These are phyloP conservation scores for Marmota monax DNA, from an alignment of 2,113 vertebrate species.

Conservation along the genomic window DNA sequence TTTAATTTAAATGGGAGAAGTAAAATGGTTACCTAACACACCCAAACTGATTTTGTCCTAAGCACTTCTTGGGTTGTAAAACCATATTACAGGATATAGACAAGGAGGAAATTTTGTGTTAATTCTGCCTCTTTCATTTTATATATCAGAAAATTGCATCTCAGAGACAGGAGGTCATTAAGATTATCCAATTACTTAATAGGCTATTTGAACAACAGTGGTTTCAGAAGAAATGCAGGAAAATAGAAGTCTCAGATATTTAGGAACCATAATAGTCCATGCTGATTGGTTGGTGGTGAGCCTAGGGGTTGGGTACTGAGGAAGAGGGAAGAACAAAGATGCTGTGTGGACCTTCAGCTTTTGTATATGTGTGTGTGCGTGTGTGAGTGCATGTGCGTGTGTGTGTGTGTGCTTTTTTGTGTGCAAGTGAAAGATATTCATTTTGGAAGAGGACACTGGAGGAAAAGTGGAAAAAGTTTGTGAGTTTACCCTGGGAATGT, in stretches of 20 bases:
- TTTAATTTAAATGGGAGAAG: background rate
- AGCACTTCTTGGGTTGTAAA: background rate
- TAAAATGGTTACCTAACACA: background rate
- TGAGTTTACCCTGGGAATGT: background rate
- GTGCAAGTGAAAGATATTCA: background rate
- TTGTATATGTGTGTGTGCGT: too few species aligned
- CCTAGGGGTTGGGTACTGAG: background rate
- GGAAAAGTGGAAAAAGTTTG: background rate
- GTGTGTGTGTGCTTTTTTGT: too few species aligned
- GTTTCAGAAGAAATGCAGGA: background rate
- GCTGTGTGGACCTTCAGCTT: background rate
- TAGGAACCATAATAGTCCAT: background rate
- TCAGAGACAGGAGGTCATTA: constrained; percentile 4
- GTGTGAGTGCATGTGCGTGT: too few species aligned
- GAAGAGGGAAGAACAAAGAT: background rate
- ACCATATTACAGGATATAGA: background rate
- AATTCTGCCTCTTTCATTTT: constrained; percentile 13
- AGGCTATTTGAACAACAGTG: background rate
- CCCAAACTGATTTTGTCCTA: background rate
- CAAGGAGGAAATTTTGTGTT: constrained; percentile 15
- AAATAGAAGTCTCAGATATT: background rate
- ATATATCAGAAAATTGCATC: constrained; percentile 4
- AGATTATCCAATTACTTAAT: background rate
- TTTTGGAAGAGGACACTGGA: background rate
- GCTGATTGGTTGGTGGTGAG: background rate